Evolutionary conservation across 2,888 invertebrate species (phyloP), one percentile per base, ranked within the genome.

Genomic region (Patella ulyssiponensis): DNA sequence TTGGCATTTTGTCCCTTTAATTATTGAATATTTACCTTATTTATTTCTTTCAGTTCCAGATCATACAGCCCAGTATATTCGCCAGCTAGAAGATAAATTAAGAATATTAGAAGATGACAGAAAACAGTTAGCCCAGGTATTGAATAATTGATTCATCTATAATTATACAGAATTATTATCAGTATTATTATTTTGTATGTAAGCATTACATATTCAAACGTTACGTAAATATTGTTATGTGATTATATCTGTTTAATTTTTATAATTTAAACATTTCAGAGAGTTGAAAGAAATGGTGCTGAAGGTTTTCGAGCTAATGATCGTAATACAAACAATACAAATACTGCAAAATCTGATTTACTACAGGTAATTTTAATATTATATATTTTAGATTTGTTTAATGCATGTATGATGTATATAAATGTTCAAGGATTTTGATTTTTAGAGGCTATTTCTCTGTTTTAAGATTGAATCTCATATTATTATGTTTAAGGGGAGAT

Each of bases 61-160:
- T 92, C 95, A 97, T 92, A 96, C 97, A 79, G 94, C 97, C 92
- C 96, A 96, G 89, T 98, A 98, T 91, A 97, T 98, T 14, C 94
- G 96, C 84, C 96, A 95, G 84, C 93, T 98, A 86, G 98, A 98
- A 92, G 95, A 95, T 84, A 95, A 96, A 88, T 95, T 98, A 74
- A 95, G 88, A 75, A 90, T 91, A 74, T 82, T 93, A 72, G 93
- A 93, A 92, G 96, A 96, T 84, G 88, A 88, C 74, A 88, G 87
- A 77, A 84, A 79, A 79, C 81, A 79, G 11, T 72, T 86, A n/a
- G 81, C 85, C 23, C 84, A 86, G 84, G 87, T 87, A 78, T 44
- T 44, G 44, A 44, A 44, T 44, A 44, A 44, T 44, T 9, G 44
- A 7, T n/a, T n/a, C n/a, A n/a, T 44, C 44, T 44, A 9, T 44